Conservation (phyloP, 2,113 vertebrate species). For the Oreochromis spilurus region DNA sequence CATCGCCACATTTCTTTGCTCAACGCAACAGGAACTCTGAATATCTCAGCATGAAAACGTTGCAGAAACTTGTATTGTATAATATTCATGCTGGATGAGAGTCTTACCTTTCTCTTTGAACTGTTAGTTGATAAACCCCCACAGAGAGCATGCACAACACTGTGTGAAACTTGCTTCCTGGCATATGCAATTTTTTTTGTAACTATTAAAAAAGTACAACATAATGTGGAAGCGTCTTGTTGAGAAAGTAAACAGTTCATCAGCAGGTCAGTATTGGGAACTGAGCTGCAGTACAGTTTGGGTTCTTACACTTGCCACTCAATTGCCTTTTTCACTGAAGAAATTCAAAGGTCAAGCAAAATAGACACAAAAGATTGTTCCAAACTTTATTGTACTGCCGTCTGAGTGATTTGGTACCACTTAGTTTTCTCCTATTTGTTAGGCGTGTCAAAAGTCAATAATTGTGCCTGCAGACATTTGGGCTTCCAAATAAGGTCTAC, state of each 20-base stretch:
- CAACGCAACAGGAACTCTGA: neutral
- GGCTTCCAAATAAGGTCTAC: neutral
- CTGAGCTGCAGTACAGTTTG: neutral
- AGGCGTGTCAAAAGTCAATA: conserved; percentile 2
- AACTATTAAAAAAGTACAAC: neutral
- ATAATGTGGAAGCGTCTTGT: neutral
- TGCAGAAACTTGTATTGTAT: neutral
- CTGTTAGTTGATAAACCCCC: neutral
- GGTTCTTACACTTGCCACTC: conserved; percentile 2
- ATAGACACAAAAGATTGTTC: neutral
- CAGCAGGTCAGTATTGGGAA: neutral
- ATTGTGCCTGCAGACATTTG: neutral
- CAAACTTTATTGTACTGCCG: neutral
- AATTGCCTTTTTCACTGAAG: conserved; percentile 31
- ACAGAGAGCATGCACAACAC: neutral
- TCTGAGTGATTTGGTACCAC: neutral
- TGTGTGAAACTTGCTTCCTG: neutral
- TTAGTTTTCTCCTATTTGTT: neutral
- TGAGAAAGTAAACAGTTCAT: conserved; percentile 25
- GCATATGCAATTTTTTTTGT: neutral
- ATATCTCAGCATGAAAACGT: neutral
- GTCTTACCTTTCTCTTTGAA: neutral
- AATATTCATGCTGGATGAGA: neutral
- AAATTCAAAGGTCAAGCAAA: conserved; percentile 35
- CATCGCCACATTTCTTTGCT: neutral